Percentiles rank a stretch among this genome's conserved stretches.
phyloP scores from a whole-genome alignment of 1,140 invertebrate genomes.

The Lamellibrachia luymesi region DNA sequence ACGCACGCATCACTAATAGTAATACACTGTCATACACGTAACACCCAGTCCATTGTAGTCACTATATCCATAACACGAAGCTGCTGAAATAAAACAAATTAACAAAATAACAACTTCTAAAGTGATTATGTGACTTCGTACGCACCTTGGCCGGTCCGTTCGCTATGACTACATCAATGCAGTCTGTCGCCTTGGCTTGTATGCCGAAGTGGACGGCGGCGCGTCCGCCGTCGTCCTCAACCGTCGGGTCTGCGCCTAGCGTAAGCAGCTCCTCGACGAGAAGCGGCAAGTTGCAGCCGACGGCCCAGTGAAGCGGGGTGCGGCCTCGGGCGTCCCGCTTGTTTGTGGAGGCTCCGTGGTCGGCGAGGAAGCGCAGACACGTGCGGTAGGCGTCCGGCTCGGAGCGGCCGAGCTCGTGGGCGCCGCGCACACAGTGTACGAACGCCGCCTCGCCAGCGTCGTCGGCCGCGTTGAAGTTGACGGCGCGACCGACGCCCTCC shows the following conservation, averaged over 20 bases:
- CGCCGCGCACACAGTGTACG: background rate
- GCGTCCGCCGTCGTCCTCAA: background rate
- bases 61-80: too few relatives aligned
- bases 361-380: background rate
- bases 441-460: background rate
- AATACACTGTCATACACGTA: too few relatives aligned
- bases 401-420: background rate
- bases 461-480: background rate
- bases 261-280: background rate
- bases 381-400: background rate
- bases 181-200: background rate
- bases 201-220: background rate
- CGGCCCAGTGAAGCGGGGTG: background rate
- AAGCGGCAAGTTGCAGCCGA: background rate
- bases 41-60: too few relatives aligned
- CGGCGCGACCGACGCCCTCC: background rate
- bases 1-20: too few relatives aligned
- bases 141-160: background rate
- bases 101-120: too few relatives aligned
- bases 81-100: too few relatives aligned
- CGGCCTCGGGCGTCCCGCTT: background rate
- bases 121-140: too few relatives aligned
- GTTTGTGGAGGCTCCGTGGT: background rate
- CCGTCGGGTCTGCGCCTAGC: background rate
- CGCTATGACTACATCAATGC: background rate